These are phyloP conservation scores for Phaenicophaeus curvirostris DNA, from an alignment of 2,797 vertebrate genomes.

Conservation along the genomic window DNA sequence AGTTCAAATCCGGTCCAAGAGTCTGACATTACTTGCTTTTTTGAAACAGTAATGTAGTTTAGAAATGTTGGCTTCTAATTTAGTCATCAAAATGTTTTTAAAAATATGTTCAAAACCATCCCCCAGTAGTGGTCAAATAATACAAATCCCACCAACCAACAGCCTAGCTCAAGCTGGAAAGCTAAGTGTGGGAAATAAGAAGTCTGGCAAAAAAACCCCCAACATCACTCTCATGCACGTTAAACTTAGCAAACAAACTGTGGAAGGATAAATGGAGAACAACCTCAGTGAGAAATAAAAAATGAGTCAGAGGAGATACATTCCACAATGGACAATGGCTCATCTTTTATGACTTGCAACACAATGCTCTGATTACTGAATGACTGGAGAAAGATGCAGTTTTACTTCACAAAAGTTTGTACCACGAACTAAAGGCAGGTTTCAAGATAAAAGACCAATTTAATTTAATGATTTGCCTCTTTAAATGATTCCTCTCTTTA, in stretches of 20 bases:
- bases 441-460: slow-evolving; percentile 50
- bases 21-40: background rate
- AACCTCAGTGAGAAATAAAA: slow-evolving; percentile 50
- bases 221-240: slow-evolving; percentile 62
- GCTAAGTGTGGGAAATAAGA: slow-evolving; percentile 46
- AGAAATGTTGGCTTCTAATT: background rate
- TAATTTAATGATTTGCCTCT: slow-evolving; percentile 13
- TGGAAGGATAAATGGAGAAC: slow-evolving; percentile 63
- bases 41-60: background rate
- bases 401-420: slow-evolving; percentile 52
- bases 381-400: slow-evolving; percentile 76
- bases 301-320: slow-evolving; percentile 41
- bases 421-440: slow-evolving; percentile 20
- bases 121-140: background rate
- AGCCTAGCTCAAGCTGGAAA: slow-evolving; percentile 13
- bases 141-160: slow-evolving; percentile 15
- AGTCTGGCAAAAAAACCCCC: slow-evolving; percentile 45
- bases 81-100: background rate
- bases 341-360: slow-evolving; percentile 64
- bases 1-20: background rate
- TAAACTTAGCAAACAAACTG: slow-evolving; percentile 66
- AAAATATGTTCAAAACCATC: background rate
- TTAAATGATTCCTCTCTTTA: slow-evolving; percentile 45
- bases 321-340: slow-evolving; percentile 66
- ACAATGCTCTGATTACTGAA: slow-evolving; percentile 64